Evolutionary conservation across 1,140 invertebrate genomes (phyloP).

Genomic region (Micrasema longulum): DNA sequence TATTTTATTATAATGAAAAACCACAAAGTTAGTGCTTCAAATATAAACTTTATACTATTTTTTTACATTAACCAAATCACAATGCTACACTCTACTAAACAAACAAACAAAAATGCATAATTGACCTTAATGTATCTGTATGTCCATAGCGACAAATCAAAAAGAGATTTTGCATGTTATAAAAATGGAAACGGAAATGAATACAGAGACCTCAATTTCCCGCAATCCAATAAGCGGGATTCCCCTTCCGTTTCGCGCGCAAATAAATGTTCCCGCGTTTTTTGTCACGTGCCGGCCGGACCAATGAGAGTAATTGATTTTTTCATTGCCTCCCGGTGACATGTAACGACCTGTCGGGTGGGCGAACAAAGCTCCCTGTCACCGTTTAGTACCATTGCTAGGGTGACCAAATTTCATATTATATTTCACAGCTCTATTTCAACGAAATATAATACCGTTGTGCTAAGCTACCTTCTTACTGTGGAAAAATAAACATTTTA

Average conservation of each 20-base stretch:
- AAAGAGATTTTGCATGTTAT: no score
- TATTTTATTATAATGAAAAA: no score
- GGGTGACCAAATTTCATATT: constrained; percentile 10
- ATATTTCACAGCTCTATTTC: not conserved
- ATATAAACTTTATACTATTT: no score
- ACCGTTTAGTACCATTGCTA: not conserved
- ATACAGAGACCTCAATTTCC: not conserved
- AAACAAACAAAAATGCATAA: no score
- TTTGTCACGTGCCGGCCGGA: constrained; percentile 33
- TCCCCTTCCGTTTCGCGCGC: constrained; percentile 3
- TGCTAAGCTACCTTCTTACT: no score
- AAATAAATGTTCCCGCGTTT: constrained; percentile 28
- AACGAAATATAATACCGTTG: no score
- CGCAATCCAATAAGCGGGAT: not conserved
- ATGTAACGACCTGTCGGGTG: constrained; percentile 39
- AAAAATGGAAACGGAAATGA: not conserved
- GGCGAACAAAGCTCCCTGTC: constrained; percentile 27
- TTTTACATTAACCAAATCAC: no score
- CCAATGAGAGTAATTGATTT: constrained; percentile 42
- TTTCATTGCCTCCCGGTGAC: constrained; percentile 38
- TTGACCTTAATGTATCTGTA: no score
- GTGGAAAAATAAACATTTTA: no score
- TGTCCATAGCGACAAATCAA: no score
- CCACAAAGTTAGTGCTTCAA: no score
- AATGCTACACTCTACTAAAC: no score